Evolutionary conservation across 2,888 invertebrate genomes (phyloP).

Genomic region (Cerastoderma edule): DNA sequence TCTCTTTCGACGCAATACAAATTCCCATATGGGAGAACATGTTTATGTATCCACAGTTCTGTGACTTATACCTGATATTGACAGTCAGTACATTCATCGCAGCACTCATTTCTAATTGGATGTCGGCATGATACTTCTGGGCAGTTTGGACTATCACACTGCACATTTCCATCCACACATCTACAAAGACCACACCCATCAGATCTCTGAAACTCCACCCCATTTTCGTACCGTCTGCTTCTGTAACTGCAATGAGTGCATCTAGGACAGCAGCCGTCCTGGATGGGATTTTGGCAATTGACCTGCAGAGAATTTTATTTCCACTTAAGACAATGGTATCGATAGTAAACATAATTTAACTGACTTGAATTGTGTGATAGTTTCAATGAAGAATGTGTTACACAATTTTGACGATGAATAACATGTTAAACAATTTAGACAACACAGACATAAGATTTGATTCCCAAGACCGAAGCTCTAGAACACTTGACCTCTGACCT

Average conservation of each 20-base stretch:
- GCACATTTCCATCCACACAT: slow-evolving; percentile 63
- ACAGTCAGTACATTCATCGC: slow-evolving; percentile 70
- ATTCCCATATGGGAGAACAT: too few relatives aligned
- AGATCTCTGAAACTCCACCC: slow-evolving; percentile 54
- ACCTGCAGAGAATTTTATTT: slow-evolving; percentile 35
- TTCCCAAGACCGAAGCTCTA: too few relatives aligned
- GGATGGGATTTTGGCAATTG: slow-evolving; percentile 65
- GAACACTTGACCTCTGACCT: too few relatives aligned
- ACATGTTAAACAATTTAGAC: too few relatives aligned
- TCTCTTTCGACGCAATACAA: too few relatives aligned
- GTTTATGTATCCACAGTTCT: too few relatives aligned
- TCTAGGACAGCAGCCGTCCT: slow-evolving; percentile 70
- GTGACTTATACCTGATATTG: slow-evolving; percentile 61
- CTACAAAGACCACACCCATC: slow-evolving; percentile 42
- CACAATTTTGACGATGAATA: too few relatives aligned
- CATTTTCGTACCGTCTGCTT: slow-evolving; percentile 53
- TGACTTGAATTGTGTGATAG: too few relatives aligned
- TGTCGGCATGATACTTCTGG: slow-evolving; percentile 65
- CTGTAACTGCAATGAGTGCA: slow-evolving; percentile 71
- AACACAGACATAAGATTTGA: too few relatives aligned
- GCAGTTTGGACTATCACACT: slow-evolving; percentile 58
- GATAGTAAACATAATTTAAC: too few relatives aligned
- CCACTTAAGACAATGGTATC: not conserved
- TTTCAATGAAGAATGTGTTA: too few relatives aligned
- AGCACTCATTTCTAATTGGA: slow-evolving; percentile 66